These are phyloP conservation scores for Drosophila kurseongensis DNA, from an alignment of 1,140 invertebrate genomes.

Conservation along the genomic window DNA sequence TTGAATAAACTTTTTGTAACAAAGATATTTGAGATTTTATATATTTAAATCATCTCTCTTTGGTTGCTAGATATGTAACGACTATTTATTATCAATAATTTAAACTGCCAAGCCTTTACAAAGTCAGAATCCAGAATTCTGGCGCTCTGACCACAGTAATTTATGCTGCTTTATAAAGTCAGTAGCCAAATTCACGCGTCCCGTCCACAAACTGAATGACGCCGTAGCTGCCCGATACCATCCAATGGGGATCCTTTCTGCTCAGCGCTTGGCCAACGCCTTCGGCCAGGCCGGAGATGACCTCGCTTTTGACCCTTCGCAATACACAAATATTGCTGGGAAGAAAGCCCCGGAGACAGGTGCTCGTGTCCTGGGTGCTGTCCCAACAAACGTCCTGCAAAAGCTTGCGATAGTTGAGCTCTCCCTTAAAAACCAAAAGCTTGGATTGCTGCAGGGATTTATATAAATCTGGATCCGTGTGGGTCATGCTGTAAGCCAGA, in stretches of 20 bases:
- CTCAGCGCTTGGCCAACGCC: conserved; percentile 87
- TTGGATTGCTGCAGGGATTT: conserved; percentile 88
- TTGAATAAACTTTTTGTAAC: too few relatives aligned
- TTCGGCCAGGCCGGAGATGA: conserved; percentile 91
- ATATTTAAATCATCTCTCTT: not conserved
- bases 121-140: conserved; percentile 46
- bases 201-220: conserved; percentile 75
- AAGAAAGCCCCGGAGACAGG: conserved; percentile 91
- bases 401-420: conserved; percentile 98
- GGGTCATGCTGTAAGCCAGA: conserved; percentile 89
- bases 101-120: conserved; percentile 8
- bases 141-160: conserved; percentile 48
- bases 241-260: conserved; percentile 91
- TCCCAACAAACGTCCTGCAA: conserved; percentile 95
- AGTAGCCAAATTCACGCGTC: conserved; percentile 47
- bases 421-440: conserved; percentile 97
- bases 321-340: conserved; percentile 92
- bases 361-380: conserved; percentile 88
- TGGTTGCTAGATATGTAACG: conserved; percentile 11
- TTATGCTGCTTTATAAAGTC: conserved; percentile 7
- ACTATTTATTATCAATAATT: conserved; percentile 24
- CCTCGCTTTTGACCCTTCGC: conserved; percentile 95
- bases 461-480: conserved; percentile 89
- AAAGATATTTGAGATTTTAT: too few relatives aligned
- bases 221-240: conserved; percentile 94